Evolutionary conservation across 2,797 vertebrate genomes (phyloP), one percentile per base, ranked within the genome.

Genomic region (Menidia menidia): DNA sequence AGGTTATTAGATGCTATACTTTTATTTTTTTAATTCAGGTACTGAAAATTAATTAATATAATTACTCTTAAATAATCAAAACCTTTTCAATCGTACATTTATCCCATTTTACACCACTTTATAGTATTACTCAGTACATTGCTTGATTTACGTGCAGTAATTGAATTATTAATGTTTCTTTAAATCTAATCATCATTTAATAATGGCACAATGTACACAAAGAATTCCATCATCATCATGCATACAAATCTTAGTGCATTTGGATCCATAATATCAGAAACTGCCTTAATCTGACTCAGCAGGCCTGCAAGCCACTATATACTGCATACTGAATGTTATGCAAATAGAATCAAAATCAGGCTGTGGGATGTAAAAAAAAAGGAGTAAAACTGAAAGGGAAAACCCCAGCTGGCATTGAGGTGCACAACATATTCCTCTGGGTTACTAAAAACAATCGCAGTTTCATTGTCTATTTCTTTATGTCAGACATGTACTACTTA

Each of bases 401-500:
- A 48, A 14, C n/a, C 14, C 19, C 30, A 39, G 35, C 35, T 39
- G 4, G 35, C 35, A 39, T 39, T 39, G 35, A 39, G 35, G 35
- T 39, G 35, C 25, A 39, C 35, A 6, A 10, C 35, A 39, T 39
- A 4, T 5, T 39, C 35, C 3, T 39, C 7, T 39, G 6, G 10
- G 35, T 39, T 32, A 10, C 8, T 11, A 19, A 62, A 19, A 13
- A 39, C 2, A 30, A 55, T 18, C 4, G 60, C 2, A 14, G 4
- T 33, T 25, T 41, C 15, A 30, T 8, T 70, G 33, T 16, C 9
- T 53, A 18, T 35, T 44, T 48, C 39, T 59, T 15, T 43, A 14
- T 47, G 0, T 44, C 4, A 13, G 16, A 13, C 11, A n/a, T 61
- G 30, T 75, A 66, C n/a, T 19, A 90, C 96, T 96, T 92, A 99